phyloP scores from a whole-genome alignment of 2,888 invertebrate genomes.

The Ectobius pallidus region DNA sequence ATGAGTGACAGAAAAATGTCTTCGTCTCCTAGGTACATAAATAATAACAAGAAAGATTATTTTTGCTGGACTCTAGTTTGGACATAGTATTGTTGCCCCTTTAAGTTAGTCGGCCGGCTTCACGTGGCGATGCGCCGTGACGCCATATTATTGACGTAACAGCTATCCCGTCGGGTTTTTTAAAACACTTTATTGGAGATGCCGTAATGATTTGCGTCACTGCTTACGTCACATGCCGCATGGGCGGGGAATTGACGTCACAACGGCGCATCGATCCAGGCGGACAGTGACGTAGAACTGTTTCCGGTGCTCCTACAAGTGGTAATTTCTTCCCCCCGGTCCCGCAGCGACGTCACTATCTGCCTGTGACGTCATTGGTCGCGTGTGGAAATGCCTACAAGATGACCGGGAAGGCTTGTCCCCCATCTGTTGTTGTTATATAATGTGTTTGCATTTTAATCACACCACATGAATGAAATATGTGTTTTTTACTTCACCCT shows the following conservation, averaged over 20 bases:
- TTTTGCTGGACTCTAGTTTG: no score
- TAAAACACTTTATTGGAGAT: constrained; percentile 39
- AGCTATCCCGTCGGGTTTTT: constrained; percentile 23
- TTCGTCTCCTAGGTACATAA: not conserved
- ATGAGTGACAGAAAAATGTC: constrained; percentile 22
- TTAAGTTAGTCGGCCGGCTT: constrained; percentile 6
- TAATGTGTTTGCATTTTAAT: not conserved
- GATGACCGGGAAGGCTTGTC: not conserved
- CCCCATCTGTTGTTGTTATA: not conserved
- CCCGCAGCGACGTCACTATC: constrained; percentile 16
- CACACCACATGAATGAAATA: constrained; percentile 1
- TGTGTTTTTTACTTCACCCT: not conserved
- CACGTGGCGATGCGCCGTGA: constrained; percentile 38
- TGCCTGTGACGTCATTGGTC: not conserved
- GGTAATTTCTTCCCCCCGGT: not conserved
- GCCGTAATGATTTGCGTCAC: constrained; percentile 42
- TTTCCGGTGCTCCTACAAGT: constrained; percentile 4
- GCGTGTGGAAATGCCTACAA: not conserved
- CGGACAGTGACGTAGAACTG: constrained; percentile 30
- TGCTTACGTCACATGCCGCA: constrained; percentile 42
- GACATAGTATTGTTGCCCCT: not conserved
- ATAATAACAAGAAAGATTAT: not conserved
- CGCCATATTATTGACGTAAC: constrained; percentile 39
- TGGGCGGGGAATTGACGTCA: constrained; percentile 43
- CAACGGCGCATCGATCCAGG: constrained; percentile 40